Evolutionary conservation across 2,888 invertebrate genomes (phyloP).

Genomic region (Catocala sponsa): DNA sequence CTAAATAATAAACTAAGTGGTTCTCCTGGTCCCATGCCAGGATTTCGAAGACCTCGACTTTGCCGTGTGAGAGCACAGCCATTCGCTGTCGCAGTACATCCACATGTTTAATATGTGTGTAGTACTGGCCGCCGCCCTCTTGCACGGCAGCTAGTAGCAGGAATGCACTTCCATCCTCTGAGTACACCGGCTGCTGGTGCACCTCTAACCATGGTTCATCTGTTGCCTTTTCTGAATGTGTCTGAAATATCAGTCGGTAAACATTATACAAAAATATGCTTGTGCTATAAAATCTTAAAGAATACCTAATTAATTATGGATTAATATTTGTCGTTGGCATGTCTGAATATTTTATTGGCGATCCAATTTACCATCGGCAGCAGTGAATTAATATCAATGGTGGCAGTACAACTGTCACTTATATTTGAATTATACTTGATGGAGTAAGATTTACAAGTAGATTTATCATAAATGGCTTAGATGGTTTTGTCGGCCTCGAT

Average conservation of each 20-base stretch:
- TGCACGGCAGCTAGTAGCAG: slow-evolving; percentile 94
- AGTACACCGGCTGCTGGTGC: slow-evolving; percentile 94
- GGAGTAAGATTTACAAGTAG: too few relatives aligned
- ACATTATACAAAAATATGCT: not conserved
- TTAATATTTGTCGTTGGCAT: too few relatives aligned
- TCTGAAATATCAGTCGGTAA: slow-evolving; percentile 77
- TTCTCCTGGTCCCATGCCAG: slow-evolving; percentile 95
- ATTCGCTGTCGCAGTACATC: slow-evolving; percentile 94
- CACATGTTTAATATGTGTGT: slow-evolving; percentile 96
- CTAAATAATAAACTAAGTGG: slow-evolving; percentile 93
- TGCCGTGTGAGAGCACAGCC: slow-evolving; percentile 95
- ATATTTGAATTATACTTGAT: too few relatives aligned
- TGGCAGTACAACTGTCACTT: too few relatives aligned
- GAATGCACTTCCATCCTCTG: slow-evolving; percentile 95
- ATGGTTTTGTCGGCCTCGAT: too few relatives aligned
- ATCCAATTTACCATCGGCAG: too few relatives aligned
- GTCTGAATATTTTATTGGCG: too few relatives aligned
- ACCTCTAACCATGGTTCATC: slow-evolving; percentile 96
- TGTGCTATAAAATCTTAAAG: too few relatives aligned
- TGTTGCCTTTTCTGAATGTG: slow-evolving; percentile 94
- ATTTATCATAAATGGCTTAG: too few relatives aligned
- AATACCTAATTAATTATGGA: too few relatives aligned
- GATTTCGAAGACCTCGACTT: slow-evolving; percentile 94
- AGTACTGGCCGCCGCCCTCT: slow-evolving; percentile 94
- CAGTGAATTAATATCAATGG: too few relatives aligned